A percentile compares a stretch with the other conserved stretches of the same genome.
These are phyloP conservation scores for Chelon auratus DNA, from an alignment of 2,797 vertebrate genomes.

Conservation along the genomic window DNA sequence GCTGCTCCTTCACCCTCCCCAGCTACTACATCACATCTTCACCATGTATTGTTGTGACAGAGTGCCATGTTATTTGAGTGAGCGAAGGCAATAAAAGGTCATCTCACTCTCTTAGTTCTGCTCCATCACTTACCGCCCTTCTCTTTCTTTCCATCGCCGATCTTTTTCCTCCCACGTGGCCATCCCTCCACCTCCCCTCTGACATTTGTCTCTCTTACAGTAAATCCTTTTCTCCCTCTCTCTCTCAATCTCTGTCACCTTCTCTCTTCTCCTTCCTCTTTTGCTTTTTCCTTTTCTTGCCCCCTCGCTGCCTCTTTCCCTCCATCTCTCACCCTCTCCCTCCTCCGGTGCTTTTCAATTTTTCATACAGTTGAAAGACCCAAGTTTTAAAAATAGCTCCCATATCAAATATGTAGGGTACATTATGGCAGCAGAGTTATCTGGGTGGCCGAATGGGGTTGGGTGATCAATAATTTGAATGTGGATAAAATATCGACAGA, in stretches of 20 bases:
- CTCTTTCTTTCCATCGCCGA: slow-evolving; percentile 37
- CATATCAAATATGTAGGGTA: slow-evolving; percentile 88
- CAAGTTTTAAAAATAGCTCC: slow-evolving; percentile 85
- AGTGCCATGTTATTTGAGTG: slow-evolving; percentile 65
- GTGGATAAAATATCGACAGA: slow-evolving; percentile 66
- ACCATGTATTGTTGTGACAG: slow-evolving; percentile 57
- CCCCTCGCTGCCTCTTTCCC: slow-evolving; percentile 15
- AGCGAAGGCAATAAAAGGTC: slow-evolving; percentile 75
- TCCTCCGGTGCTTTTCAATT: slow-evolving; percentile 79
- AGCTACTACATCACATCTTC: slow-evolving; percentile 44
- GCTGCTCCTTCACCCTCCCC: slow-evolving; percentile 22
- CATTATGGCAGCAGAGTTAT: slow-evolving; percentile 74
- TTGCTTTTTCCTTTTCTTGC: slow-evolving; percentile 25
- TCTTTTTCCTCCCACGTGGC: slow-evolving; percentile 53
- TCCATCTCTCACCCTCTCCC: slow-evolving; percentile 43
- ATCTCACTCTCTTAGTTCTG: slow-evolving; percentile 46
- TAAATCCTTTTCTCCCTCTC: slow-evolving; percentile 50
- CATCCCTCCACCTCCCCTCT: slow-evolving; percentile 45
- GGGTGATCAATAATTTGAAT: slow-evolving; percentile 79
- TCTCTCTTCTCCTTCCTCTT: slow-evolving; percentile 30
- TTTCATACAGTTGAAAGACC: slow-evolving; percentile 86
- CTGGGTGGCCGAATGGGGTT: slow-evolving; percentile 52
- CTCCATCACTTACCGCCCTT: slow-evolving; percentile 50
- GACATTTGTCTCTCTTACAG: slow-evolving; percentile 71
- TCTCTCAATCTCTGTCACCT: slow-evolving; percentile 21